Percentiles rank a stretch among this genome's conserved stretches.
These are phyloP conservation scores for Ectropis crepuscularia DNA, from an alignment of 2,888 invertebrate genomes.

Conservation along the genomic window DNA sequence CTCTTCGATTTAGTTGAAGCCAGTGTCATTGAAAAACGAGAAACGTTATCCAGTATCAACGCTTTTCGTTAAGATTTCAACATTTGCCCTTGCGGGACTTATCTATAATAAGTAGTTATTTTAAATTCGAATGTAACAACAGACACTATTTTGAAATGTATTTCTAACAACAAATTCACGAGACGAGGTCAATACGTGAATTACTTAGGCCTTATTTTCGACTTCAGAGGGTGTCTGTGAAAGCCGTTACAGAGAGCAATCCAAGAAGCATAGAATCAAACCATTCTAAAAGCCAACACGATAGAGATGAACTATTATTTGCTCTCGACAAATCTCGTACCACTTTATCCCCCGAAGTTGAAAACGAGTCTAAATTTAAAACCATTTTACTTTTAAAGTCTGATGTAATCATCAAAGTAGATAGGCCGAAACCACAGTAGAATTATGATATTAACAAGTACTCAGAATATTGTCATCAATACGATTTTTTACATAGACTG, in stretches of 20 bases:
- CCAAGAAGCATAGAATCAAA: too few species aligned
- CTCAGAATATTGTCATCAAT: constrained; percentile 61
- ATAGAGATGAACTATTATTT: not conserved
- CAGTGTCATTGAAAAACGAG: constrained; percentile 42
- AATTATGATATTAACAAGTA: constrained; percentile 43
- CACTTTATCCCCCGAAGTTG: not conserved
- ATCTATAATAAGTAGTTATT: constrained; percentile 16
- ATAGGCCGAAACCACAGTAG: constrained; percentile 49
- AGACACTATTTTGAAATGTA: constrained; percentile 11
- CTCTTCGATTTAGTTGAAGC: constrained; percentile 32
- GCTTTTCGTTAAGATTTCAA: constrained; percentile 32
- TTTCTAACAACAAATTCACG: constrained; percentile 9
- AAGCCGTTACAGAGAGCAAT: not conserved
- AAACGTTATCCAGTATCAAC: constrained; percentile 24
- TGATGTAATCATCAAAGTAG: constrained; percentile 25
- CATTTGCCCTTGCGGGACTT: constrained; percentile 38
- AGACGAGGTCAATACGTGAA: constrained; percentile 2
- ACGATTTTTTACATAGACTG: constrained; percentile 49
- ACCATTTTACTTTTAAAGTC: constrained; percentile 19
- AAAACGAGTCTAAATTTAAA: constrained; percentile 9
- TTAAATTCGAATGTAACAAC: constrained; percentile 11
- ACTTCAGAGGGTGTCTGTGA: not conserved
- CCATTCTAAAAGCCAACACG: too few species aligned
- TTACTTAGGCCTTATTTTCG: constrained; percentile 2
- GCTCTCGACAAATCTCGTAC: not conserved